These are phyloP conservation scores for Notolepis coatsorum DNA, from an alignment of 2,797 vertebrate genomes.

Conservation along the genomic window DNA sequence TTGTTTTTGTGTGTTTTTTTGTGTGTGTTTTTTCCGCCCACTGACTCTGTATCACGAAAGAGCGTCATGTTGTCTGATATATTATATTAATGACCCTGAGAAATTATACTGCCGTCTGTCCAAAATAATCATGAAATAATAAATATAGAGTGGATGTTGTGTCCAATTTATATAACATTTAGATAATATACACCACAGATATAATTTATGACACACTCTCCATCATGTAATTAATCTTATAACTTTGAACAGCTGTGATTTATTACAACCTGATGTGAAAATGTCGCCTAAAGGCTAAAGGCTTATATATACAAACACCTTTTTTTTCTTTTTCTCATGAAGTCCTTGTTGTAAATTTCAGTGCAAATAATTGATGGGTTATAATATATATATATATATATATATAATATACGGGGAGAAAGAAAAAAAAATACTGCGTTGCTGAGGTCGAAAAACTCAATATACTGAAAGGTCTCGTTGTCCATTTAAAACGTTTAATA, in stretches of 20 bases:
- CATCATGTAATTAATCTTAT: slow-evolving; percentile 10
- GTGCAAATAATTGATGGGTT: slow-evolving; percentile 40
- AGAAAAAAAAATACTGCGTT: slow-evolving; percentile 70
- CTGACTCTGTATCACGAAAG: too few species aligned
- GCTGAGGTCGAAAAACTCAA: slow-evolving; percentile 90
- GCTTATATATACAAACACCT: slow-evolving; percentile 22
- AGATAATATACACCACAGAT: neutral
- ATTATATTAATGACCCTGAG: slow-evolving; percentile 5
- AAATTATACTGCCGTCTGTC: neutral
- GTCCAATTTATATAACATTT: neutral
- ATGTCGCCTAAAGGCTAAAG: slow-evolving; percentile 38
- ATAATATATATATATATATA: too few species aligned
- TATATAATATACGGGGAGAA: neutral
- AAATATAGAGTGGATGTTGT: neutral
- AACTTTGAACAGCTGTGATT: slow-evolving; percentile 47
- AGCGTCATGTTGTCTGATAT: neutral
- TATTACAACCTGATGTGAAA: slow-evolving; percentile 43
- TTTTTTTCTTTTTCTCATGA: slow-evolving; percentile 16
- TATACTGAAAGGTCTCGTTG: slow-evolving; percentile 90
- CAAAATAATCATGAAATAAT: neutral
- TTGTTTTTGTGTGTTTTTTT: too few species aligned
- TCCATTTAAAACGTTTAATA: slow-evolving; percentile 91
- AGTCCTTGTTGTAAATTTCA: slow-evolving; percentile 50
- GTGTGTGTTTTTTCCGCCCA: too few species aligned
- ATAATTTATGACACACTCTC: neutral